A percentile compares a stretch with the other conserved stretches of the same genome.
Conservation (phyloP, 2,888 invertebrate genomes). For the Meteorus colon region DNA sequence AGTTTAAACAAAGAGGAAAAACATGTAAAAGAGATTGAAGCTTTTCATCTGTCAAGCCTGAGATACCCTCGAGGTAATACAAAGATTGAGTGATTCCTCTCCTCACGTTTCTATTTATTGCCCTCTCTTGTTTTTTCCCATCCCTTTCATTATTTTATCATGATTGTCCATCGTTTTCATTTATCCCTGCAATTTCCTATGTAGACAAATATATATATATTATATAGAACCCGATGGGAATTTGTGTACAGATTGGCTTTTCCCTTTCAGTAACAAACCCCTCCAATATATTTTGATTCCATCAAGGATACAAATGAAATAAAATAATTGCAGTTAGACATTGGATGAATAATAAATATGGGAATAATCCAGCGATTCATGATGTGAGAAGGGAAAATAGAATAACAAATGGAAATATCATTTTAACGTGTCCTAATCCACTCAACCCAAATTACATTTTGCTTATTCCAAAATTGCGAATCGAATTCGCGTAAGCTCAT, state of each 20-base stretch:
- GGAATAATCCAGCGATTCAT: no score
- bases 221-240: not conserved
- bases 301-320: not conserved
- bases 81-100: not conserved
- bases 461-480: not conserved
- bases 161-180: slow-evolving; percentile 4
- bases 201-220: not conserved
- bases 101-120: not conserved
- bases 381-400: not conserved
- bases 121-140: not conserved
- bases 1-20: not conserved
- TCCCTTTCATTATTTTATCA: slow-evolving; percentile 1
- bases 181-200: not conserved
- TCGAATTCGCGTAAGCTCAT: not conserved
- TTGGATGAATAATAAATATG: no score
- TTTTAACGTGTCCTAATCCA: not conserved
- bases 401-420: not conserved
- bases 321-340: not conserved
- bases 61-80: not conserved
- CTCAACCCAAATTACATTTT: not conserved
- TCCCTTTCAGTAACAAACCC: not conserved
- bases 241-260: not conserved
- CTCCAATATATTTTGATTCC: not conserved
- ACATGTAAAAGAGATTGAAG: not conserved
- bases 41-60: slow-evolving; percentile 17